Evolutionary conservation across 2,888 invertebrate species (phyloP).

Genomic region (Hedychridium roseum): DNA sequence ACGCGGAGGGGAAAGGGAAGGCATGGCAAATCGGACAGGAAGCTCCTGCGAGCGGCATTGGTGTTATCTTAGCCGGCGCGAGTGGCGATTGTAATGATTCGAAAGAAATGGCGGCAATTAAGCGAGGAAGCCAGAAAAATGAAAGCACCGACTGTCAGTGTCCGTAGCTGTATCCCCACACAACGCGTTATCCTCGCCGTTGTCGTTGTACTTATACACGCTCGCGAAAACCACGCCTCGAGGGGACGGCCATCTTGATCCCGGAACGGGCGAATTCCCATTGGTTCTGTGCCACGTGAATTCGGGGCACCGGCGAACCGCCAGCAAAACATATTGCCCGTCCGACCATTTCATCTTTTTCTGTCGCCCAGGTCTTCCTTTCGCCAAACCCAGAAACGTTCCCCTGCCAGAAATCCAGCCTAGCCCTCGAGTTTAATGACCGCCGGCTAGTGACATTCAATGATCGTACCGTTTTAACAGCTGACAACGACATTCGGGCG

Average conservation of each 20-base stretch:
- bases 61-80: slow-evolving; percentile 1
- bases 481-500: slow-evolving; percentile 41
- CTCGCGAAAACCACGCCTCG: slow-evolving; percentile 41
- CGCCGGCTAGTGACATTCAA: too few species aligned
- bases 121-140: slow-evolving; percentile 5
- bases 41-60: not conserved
- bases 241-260: slow-evolving; percentile 33
- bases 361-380: too few species aligned
- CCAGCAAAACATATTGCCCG: too few species aligned
- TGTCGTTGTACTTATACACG: not conserved
- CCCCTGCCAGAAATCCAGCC: too few species aligned
- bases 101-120: slow-evolving; percentile 15
- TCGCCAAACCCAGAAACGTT: too few species aligned
- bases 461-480: too few species aligned
- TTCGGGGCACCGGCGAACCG: slow-evolving; percentile 22
- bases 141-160: not conserved
- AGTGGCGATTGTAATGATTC: slow-evolving; percentile 14
- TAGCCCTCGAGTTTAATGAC: too few species aligned
- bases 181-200: too few species aligned
- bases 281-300: slow-evolving; percentile 26
- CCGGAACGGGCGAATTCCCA: slow-evolving; percentile 26
- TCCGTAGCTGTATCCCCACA: too few species aligned
- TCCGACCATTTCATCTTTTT: too few species aligned
- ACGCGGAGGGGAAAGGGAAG: not conserved
- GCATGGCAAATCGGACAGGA: not conserved